A percentile compares a stretch with the other conserved stretches of the same genome.
phyloP scores from a whole-genome alignment of 2,888 invertebrate species.

The Drosophila mimica region DNA sequence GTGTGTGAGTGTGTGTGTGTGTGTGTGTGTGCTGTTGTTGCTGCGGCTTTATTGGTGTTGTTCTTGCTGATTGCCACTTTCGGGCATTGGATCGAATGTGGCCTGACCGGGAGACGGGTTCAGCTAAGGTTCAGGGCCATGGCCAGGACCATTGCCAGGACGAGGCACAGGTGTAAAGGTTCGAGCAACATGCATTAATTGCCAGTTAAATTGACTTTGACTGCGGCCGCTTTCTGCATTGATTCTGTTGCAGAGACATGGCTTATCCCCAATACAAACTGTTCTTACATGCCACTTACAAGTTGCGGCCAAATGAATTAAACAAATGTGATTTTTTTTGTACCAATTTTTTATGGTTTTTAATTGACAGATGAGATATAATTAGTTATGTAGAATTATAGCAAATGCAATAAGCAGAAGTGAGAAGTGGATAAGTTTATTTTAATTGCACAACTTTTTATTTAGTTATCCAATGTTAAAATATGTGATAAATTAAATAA shows the following conservation, averaged over 20 bases:
- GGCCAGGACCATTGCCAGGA: slow-evolving; percentile 8
- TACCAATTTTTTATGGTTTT: neutral
- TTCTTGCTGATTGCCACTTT: slow-evolving; percentile 79
- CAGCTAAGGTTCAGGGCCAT: slow-evolving; percentile 2
- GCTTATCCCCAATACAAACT: slow-evolving; percentile 5
- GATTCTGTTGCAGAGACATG: slow-evolving; percentile 39
- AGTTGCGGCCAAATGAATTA: slow-evolving; percentile 18
- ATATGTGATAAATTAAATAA: too few species aligned
- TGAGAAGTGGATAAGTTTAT: neutral
- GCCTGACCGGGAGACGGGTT: slow-evolving; percentile 12
- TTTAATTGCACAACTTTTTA: too few species aligned
- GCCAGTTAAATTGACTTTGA: slow-evolving; percentile 83
- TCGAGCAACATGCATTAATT: slow-evolving; percentile 78
- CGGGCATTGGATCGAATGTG: slow-evolving; percentile 64
- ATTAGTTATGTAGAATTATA: neutral
- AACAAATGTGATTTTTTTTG: neutral
- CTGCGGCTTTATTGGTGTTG: slow-evolving; percentile 71
- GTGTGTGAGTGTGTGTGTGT: neutral
- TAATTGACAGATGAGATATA: neutral
- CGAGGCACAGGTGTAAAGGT: slow-evolving; percentile 18
- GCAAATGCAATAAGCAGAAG: neutral
- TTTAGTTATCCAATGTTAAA: too few species aligned
- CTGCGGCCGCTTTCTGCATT: slow-evolving; percentile 41
- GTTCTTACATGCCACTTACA: slow-evolving; percentile 8
- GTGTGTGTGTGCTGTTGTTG: slow-evolving; percentile 32